Evolutionary conservation across 1,140 invertebrate species (phyloP).

Genomic region (Hylaeus volcanicus): DNA sequence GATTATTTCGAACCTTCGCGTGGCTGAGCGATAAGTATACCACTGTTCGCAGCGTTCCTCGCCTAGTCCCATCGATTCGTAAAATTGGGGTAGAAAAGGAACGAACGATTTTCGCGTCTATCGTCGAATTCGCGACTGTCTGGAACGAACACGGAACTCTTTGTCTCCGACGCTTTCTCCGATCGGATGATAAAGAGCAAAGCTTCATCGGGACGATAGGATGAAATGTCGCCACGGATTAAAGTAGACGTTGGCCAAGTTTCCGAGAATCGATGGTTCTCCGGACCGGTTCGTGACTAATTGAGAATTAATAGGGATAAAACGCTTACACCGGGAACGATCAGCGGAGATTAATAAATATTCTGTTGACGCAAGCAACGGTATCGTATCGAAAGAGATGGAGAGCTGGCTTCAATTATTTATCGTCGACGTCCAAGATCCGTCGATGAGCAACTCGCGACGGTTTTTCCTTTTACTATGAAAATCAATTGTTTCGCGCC

Average conservation of each 20-base stretch:
- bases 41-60: not conserved
- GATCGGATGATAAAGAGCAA: no score
- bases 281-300: slow-evolving; percentile 18
- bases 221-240: not conserved
- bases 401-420: not conserved
- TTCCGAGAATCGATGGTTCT: not conserved
- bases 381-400: not conserved
- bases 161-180: no score
- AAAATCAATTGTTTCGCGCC: slow-evolving; percentile 40
- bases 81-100: not conserved
- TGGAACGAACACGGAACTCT: no score
- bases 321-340: not conserved
- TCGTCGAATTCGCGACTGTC: no score
- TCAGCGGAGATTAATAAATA: slow-evolving; percentile 1
- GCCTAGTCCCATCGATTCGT: no score
- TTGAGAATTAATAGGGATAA: slow-evolving; percentile 25
- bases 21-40: not conserved
- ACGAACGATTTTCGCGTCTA: no score
- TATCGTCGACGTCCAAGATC: not conserved
- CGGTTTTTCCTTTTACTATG: not conserved
- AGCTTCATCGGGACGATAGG: not conserved
- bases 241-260: not conserved
- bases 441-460: not conserved
- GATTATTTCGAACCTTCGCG: not conserved
- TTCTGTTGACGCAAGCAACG: not conserved